These are phyloP conservation scores for Macaca mulatta DNA, from an alignment of 2,113 vertebrate species.

Conservation along the genomic window DNA sequence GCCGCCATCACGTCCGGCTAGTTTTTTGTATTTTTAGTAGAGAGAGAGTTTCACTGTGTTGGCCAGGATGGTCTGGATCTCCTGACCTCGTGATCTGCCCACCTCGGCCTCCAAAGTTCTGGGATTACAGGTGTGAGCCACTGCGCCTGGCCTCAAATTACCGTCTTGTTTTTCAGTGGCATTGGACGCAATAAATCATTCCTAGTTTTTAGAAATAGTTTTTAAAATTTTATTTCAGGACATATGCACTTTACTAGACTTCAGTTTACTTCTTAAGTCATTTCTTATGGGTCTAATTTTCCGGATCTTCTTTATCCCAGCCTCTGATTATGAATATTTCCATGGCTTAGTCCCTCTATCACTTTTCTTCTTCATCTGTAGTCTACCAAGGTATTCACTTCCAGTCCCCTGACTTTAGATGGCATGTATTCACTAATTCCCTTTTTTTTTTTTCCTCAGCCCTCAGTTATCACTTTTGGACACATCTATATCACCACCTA, in stretches of 20 bases:
- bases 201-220: neutral
- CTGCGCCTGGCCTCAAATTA: neutral
- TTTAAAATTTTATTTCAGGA: neutral
- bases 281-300: neutral
- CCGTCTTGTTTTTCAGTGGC: neutral
- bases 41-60: rapidly evolving
- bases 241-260: neutral
- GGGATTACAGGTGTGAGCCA: no score
- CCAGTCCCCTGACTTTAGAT: neutral
- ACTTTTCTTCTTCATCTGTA: neutral
- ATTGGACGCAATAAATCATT: neutral
- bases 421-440: neutral
- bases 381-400: neutral
- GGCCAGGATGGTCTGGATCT: no score
- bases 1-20: no score
- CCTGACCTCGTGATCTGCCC: no score
- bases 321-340: neutral
- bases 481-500: neutral
- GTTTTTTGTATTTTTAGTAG: no score
- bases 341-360: neutral
- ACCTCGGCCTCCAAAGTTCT: no score
- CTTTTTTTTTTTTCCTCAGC: neutral
- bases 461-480: neutral
- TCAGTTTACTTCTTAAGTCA: neutral
- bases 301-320: neutral